phyloP scores from a whole-genome alignment of 2,113 vertebrate genomes.

The Syngnathus typhle region DNA sequence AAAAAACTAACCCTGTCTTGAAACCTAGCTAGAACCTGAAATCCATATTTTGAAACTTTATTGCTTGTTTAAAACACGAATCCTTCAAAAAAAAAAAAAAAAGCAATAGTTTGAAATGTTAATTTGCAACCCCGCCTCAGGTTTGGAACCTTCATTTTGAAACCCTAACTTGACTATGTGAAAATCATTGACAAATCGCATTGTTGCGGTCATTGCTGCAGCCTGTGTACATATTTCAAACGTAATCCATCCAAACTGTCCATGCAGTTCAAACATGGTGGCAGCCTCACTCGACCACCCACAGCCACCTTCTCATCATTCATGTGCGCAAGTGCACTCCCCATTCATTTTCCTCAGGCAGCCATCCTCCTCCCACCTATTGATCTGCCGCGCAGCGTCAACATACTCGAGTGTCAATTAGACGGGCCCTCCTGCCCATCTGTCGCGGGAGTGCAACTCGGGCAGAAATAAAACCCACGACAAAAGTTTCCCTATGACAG shows the following conservation, averaged over 20 bases:
- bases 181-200: too few relatives aligned
- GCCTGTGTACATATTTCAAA: not conserved
- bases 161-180: not conserved
- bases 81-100: too few relatives aligned
- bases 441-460: conserved; percentile 38
- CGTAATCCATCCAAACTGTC: not conserved
- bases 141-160: not conserved
- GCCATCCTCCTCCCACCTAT: conserved; percentile 53
- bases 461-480: not conserved
- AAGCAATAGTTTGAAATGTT: too few relatives aligned
- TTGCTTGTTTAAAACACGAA: not conserved
- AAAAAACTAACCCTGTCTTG: not conserved
- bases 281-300: conserved; percentile 2
- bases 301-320: not conserved
- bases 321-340: conserved; percentile 30
- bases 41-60: not conserved
- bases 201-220: too few relatives aligned
- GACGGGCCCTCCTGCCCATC: conserved; percentile 56
- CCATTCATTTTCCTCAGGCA: conserved; percentile 49
- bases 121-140: not conserved
- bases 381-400: conserved; percentile 60
- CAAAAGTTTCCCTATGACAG: conserved; percentile 44
- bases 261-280: conserved; percentile 18
- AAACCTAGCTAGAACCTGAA: not conserved
- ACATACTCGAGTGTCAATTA: conserved; percentile 66